Evolutionary conservation across 2,797 vertebrate genomes (phyloP).

Genomic region (Lagocephalus sceleratus): DNA sequence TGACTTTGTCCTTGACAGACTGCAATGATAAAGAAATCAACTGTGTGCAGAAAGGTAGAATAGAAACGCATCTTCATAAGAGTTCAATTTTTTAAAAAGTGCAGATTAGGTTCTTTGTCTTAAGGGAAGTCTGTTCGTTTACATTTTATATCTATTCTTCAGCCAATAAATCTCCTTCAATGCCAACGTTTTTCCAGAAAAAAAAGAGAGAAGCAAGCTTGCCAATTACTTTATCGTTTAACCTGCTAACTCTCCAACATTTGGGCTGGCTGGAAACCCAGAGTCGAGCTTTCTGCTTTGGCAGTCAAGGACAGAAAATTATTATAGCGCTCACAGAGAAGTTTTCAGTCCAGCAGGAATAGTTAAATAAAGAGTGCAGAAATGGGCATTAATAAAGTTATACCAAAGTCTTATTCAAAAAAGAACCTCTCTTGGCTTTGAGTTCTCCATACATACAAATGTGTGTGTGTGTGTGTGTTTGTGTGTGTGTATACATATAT

Average conservation of each 20-base stretch:
- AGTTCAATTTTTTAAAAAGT: not conserved
- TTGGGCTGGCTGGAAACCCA: not conserved
- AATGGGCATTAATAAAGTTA: too few species aligned
- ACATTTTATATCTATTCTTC: too few species aligned
- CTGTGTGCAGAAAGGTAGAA: not conserved
- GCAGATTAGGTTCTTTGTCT: not conserved
- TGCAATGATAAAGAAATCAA: not conserved
- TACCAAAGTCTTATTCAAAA: too few species aligned
- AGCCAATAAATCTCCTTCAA: too few species aligned
- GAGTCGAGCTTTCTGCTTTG: not conserved
- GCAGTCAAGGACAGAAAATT: not conserved
- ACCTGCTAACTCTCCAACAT: not conserved
- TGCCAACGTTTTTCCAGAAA: too few species aligned
- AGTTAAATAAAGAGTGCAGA: too few species aligned
- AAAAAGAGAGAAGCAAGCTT: not conserved
- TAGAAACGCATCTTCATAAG: not conserved
- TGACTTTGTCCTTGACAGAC: not conserved
- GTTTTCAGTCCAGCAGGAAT: not conserved
- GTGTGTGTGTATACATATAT: too few species aligned
- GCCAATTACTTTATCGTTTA: not conserved
- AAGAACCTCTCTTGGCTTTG: too few species aligned
- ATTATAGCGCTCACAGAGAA: not conserved
- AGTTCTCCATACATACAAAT: too few species aligned
- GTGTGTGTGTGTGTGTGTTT: too few species aligned
- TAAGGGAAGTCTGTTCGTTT: not conserved